Evolutionary conservation across 1,140 invertebrate species (phyloP).

Genomic region (Brachionus sp.): DNA sequence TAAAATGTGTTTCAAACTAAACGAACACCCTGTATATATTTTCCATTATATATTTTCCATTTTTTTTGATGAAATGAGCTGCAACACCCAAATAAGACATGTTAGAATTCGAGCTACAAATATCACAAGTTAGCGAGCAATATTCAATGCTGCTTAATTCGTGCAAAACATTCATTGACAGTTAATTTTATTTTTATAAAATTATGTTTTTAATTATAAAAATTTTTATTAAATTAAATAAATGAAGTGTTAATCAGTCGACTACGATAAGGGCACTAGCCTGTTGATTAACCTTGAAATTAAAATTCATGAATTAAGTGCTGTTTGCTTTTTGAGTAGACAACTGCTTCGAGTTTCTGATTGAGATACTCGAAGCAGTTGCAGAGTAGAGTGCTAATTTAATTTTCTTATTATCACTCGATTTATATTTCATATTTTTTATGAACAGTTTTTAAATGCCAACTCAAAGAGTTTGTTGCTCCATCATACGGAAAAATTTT

Average conservation of each 20-base stretch:
- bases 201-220: no score
- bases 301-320: not conserved
- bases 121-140: not conserved
- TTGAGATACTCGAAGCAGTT: not conserved
- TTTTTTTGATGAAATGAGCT: not conserved
- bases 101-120: slow-evolving; percentile 4
- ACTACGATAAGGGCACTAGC: no score
- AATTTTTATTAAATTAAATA: no score
- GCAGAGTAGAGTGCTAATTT: not conserved
- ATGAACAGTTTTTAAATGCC: not conserved
- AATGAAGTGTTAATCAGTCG: no score
- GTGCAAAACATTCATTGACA: not conserved
- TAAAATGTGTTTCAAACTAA: not conserved
- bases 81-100: slow-evolving; percentile 1
- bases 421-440: not conserved
- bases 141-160: not conserved
- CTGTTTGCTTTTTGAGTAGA: not conserved
- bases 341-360: not conserved
- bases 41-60: not conserved
- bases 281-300: no score
- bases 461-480: not conserved
- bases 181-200: no score
- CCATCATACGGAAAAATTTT: not conserved
- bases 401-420: not conserved
- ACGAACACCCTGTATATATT: not conserved